Evolutionary conservation across 1,140 invertebrate species (phyloP), one percentile per base, ranked within the genome.

Genomic region (Aphaenogaster rudis): DNA sequence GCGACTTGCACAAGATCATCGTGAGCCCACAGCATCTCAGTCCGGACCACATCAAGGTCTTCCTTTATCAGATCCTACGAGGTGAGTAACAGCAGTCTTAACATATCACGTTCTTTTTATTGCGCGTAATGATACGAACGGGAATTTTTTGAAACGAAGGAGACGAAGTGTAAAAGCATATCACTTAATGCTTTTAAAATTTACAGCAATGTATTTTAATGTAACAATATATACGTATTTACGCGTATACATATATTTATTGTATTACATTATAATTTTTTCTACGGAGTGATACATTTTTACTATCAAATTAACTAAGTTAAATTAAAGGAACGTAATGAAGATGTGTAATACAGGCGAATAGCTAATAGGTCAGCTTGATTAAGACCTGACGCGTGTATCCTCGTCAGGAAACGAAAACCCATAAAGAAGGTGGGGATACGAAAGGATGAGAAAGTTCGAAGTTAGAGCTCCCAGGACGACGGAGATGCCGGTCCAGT

Each of bases 1-100:
- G 98, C 95, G 99, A 99, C 97, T 97, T 99, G 90, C 99, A 99
- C 96, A 99, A 99, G 97, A 99, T 99, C 95, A 99, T 99, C 95
- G 99, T 99, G 88, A 99, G 99, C 88, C 99, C 99, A 80, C 99
- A 99, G 96, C 98, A 99, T 93, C 97, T 99, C 76, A 99, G 99
- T 91, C 97, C 98, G 77, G 99, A 99, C 96, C 99, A 99, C 97
- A 99, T 99, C 95, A 99, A 99, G 97, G 99, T 99, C 95, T 99
- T 99, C 97, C 98, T 99, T 88, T 99, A 99, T 96, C 99, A 99
- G 96, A 99, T 99, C 95, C 97, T 99, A 92, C 97, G 99, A 97
- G 99, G 98, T 98, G 94, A 97, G 97, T 96, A 88, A 48, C 45
- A 78, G 15, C 8, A 21, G 11, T 5, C 45, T 45, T 42, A 69